Percentiles rank a stretch among this genome's conserved stretches.
Evolutionary conservation across 2,888 invertebrate genomes (phyloP).

Genomic region (Onchidella celtica): DNA sequence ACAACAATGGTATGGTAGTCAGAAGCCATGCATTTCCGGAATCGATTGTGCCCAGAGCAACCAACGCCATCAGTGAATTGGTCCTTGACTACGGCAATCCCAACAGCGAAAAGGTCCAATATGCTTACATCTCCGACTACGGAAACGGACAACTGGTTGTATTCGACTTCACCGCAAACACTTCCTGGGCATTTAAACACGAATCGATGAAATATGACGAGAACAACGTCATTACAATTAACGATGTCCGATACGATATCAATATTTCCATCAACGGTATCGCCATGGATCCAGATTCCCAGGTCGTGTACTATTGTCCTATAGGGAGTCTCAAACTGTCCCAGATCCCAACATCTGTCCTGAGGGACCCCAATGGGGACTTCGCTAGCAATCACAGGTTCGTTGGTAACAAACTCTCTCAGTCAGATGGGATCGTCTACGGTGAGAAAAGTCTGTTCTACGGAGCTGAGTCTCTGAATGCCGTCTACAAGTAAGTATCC

Average conservation of each 20-base stretch:
- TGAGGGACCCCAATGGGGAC: neutral
- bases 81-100: neutral
- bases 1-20: neutral
- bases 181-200: neutral
- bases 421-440: neutral
- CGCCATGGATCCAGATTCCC: neutral
- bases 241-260: neutral
- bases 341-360: constrained; percentile 14
- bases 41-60: neutral
- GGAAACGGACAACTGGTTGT: neutral
- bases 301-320: constrained; percentile 3
- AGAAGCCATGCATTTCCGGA: constrained; percentile 18
- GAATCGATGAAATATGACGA: constrained; percentile 1
- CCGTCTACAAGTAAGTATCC: constrained; percentile 21
- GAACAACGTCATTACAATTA: neutral
- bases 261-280: neutral
- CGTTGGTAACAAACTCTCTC: neutral
- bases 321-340: neutral
- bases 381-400: neutral
- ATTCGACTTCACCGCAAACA: neutral
- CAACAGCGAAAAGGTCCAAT: neutral
- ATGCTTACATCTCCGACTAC: constrained; percentile 15
- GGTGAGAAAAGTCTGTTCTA: constrained; percentile 11
- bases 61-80: constrained; percentile 11
- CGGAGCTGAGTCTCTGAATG: neutral